phyloP scores from a whole-genome alignment of 2,797 vertebrate genomes.

The Mormyrops boulengeri region DNA sequence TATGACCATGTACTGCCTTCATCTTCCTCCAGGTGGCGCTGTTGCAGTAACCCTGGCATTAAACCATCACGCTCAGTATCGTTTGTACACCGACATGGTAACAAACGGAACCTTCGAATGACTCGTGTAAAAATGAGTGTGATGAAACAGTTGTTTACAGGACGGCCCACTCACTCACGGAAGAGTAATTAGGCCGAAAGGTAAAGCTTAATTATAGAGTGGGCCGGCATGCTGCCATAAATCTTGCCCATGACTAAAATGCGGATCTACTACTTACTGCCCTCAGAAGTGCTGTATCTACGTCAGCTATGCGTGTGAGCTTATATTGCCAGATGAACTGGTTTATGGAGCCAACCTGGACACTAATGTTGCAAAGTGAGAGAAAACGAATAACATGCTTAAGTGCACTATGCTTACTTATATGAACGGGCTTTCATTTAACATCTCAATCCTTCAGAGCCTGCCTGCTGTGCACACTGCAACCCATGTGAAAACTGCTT shows the following conservation, averaged over 20 bases:
- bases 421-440: not conserved
- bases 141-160: slow-evolving; percentile 39
- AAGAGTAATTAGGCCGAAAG: not conserved
- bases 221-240: not conserved
- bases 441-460: slow-evolving; percentile 7
- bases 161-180: not conserved
- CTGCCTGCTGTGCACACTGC: not conserved
- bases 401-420: not conserved
- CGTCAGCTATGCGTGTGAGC: not conserved
- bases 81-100: slow-evolving; percentile 34
- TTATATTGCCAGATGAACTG: not conserved
- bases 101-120: slow-evolving; percentile 35
- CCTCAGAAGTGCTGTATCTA: not conserved
- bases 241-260: not conserved
- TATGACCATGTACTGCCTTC: not conserved
- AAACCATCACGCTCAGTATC: not conserved
- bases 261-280: slow-evolving; percentile 5
- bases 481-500: not conserved
- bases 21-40: not conserved
- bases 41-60: not conserved
- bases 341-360: not conserved
- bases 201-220: slow-evolving; percentile 3
- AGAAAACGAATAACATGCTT: not conserved
- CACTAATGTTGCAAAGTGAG: not conserved
- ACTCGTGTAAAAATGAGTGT: slow-evolving; percentile 33